phyloP scores from a whole-genome alignment of 2,113 vertebrate species.

The Chiloscyllium plagiosum region DNA sequence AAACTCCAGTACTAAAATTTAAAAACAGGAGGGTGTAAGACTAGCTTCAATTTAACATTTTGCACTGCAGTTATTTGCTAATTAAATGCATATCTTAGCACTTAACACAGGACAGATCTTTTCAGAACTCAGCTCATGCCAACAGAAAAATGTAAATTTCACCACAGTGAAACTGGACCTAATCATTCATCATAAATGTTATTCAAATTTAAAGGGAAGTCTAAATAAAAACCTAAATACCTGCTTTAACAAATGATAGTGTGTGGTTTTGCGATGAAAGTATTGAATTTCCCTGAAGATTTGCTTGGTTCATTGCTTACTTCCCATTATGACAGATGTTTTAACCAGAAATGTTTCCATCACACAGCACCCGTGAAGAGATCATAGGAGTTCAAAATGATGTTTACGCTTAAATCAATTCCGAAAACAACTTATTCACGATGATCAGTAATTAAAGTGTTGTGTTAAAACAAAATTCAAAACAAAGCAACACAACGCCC shows the following conservation, averaged over 20 bases:
- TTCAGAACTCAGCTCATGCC: background rate
- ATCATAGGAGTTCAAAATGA: background rate
- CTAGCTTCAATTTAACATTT: background rate
- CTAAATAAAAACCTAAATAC: background rate
- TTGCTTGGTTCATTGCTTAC: background rate
- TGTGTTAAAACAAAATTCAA: background rate
- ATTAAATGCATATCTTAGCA: background rate
- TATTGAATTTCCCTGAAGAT: background rate
- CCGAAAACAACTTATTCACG: background rate
- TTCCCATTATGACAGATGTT: background rate
- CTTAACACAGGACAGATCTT: background rate
- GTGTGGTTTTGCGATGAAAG: background rate
- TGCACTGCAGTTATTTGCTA: background rate
- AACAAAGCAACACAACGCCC: too few species aligned
- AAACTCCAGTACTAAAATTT: background rate
- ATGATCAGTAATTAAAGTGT: background rate
- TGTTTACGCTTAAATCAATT: background rate
- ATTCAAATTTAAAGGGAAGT: background rate
- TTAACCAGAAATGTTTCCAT: background rate
- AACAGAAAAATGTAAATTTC: background rate
- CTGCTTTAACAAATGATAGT: background rate
- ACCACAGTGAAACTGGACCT: background rate
- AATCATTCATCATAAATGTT: background rate
- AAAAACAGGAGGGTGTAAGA: background rate
- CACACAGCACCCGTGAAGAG: background rate